phyloP scores from a whole-genome alignment of 2,888 invertebrate genomes.

The Lacanobia oleracea region DNA sequence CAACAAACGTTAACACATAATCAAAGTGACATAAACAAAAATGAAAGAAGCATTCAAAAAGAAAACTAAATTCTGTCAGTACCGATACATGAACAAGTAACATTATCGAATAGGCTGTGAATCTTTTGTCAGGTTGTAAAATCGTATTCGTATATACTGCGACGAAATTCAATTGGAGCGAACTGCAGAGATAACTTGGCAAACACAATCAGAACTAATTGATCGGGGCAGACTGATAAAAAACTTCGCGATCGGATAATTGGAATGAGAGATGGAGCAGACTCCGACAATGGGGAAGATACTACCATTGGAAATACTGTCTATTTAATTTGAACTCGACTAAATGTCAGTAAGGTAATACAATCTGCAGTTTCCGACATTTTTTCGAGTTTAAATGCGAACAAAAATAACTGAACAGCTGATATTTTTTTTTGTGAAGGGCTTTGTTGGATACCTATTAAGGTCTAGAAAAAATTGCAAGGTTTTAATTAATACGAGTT shows the following conservation, averaged over 20 bases:
- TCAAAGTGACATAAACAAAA: constrained; percentile 39
- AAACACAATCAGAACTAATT: constrained; percentile 31
- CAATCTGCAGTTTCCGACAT: too few relatives aligned
- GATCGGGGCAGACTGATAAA: constrained; percentile 20
- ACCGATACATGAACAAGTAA: constrained; percentile 25
- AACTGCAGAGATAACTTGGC: constrained; percentile 24
- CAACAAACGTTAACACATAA: constrained; percentile 30
- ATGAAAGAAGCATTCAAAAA: constrained; percentile 7
- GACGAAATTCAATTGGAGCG: constrained; percentile 13
- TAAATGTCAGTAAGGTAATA: too few relatives aligned
- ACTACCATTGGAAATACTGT: background rate
- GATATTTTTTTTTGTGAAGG: too few relatives aligned
- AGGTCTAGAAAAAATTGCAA: too few relatives aligned
- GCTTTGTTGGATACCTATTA: too few relatives aligned
- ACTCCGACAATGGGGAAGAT: background rate
- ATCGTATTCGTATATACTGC: background rate
- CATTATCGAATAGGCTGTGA: constrained; percentile 20
- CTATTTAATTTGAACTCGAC: background rate
- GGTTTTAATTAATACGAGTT: too few relatives aligned
- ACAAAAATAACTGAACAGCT: too few relatives aligned
- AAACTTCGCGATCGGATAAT: background rate
- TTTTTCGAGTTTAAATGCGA: too few relatives aligned
- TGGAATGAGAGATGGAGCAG: constrained; percentile 12
- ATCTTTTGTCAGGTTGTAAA: constrained; percentile 35
- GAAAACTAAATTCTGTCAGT: constrained; percentile 7